Evolutionary conservation across 2,888 invertebrate species (phyloP).

Genomic region (Drosophila kambysellisi): DNA sequence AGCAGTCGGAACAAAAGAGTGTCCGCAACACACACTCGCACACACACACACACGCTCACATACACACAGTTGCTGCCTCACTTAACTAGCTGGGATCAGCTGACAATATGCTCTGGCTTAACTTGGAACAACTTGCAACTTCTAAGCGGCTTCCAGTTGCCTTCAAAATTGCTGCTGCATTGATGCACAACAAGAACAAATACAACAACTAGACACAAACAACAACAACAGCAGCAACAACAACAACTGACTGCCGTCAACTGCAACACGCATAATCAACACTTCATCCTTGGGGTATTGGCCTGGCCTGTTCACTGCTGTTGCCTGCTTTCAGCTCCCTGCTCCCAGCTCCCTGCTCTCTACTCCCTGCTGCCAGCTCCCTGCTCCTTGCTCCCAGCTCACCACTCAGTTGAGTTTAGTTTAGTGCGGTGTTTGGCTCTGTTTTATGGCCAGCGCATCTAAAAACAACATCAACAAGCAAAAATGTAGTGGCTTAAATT

Average conservation of each 20-base stretch:
- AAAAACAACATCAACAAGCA: conserved; percentile 57
- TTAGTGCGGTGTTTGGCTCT: conserved; percentile 6
- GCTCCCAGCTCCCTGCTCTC: neutral
- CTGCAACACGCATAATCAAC: conserved; percentile 65
- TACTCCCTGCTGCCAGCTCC: neutral
- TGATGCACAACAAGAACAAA: conserved; percentile 26
- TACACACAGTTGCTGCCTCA: neutral
- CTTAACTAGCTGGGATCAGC: conserved; percentile 42
- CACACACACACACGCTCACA: conserved; percentile 2
- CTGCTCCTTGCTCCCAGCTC: neutral
- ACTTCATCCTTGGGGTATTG: conserved; percentile 62
- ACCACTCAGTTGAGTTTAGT: conserved; percentile 17
- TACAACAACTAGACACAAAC: conserved; percentile 18
- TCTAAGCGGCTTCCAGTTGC: conserved; percentile 55
- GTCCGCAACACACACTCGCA: conserved; percentile 1
- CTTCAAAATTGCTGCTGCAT: conserved; percentile 40
- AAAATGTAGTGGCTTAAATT: neutral
- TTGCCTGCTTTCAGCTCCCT: neutral
- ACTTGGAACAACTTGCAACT: conserved; percentile 17
- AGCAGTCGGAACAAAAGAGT: conserved; percentile 14
- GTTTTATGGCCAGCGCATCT: conserved; percentile 65
- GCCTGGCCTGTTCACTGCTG: conserved; percentile 33
- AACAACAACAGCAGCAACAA: conserved; percentile 28
- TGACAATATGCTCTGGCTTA: conserved; percentile 46
- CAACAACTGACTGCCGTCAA: conserved; percentile 29